Base-by-base conservation (phyloP, 2,888 invertebrate species). In the Agrilus mali region DNA sequence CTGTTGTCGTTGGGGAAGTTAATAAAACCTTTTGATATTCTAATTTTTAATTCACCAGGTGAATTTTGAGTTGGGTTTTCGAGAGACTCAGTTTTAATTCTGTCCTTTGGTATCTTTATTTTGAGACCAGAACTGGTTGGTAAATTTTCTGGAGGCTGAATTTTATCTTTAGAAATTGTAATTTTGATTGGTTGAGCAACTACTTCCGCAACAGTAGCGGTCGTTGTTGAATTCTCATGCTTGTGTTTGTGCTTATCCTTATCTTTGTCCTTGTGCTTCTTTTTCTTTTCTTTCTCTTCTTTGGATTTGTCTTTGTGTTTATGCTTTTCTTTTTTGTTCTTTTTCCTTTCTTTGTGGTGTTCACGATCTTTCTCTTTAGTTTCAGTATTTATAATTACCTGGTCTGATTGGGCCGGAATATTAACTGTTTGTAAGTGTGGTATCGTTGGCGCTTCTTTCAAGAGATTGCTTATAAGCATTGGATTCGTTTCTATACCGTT, bases 91-190 rank as follows among this genome's bases (percentile, higher is more conserved):
- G 71, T 71, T 52, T 80, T 78, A 35, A 86, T 64, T 40, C 81
- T 70, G 50, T 86, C 85, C 59, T 84, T 86, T 1, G 84, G 80
- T 41, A 88, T 88, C 64, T 86, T 88, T 39, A 88, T 83, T 63
- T 87, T 87, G 38, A 88, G 60, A 1, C 81, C 80, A 22, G 41
- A 43, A 27, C 50, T 51, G 8, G 47, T 43, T 39, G 37, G 44
- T 38, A 38, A 43, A 43, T 39, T 50, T 37, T 47, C 55, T n/a
- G 47, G 51, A 39, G 50, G 56, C 54, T 34, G 66, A 6, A 75
- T 58, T 57, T 75, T 77, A 46, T 77, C 76, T 58, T 76, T 77
- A 5, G 75, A 71, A 48, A 77, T 77, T 36, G 75, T 78, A 41
- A 79, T 73, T 59, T 74, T 77, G 17, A 63, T 60, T 4, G 63